Base-by-base conservation (phyloP, 2,113 vertebrate genomes). In the Thamnophis sirtalis region DNA sequence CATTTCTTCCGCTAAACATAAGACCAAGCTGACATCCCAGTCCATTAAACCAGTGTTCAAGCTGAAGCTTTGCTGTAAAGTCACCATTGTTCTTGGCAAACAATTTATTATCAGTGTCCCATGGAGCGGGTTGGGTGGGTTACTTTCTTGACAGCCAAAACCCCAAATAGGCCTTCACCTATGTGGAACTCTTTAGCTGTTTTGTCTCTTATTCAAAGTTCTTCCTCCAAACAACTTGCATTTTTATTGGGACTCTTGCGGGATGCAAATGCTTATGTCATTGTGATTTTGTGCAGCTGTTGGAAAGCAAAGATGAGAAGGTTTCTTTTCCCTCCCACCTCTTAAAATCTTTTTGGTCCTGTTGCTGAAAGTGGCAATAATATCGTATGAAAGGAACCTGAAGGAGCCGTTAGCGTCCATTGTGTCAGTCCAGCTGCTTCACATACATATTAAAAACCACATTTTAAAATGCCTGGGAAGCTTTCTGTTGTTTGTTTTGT, bases 361-460 rank as follows among this genome's bases (percentile, higher is more conserved):
- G 86, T 92, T 50, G 92, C 93, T 93, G 86, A 91, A 80, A 88
- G 90, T 94, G 88, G 91, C 87, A 96, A 96, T 94, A 92, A 96
- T 91, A 94, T 68, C 90, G 93, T 90, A 93, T 96, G 91, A 97
- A 98, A 97, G 91, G 93, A 98, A 97, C 97, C 97, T 97, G 96
- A 96, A 97, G 96, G 94, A 95, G 95, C 96, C 90, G 96, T 97
- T 96, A 97, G 93, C 96, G 94, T 96, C 96, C 95, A 97, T 97
- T 97, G 96, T 97, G 96, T 96, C 96, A 94, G 89, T 97, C 96
- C 97, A 98, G 97, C 97, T 98, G 97, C 96, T 96, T 84, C 87
- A 93, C 96, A 96, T 92, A 94, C 95, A 95, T 93, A 95, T 97
- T 95, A 95, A 94, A 94, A 92, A 95, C 94, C 96, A 97, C 92